Base-by-base conservation (phyloP, 2,888 invertebrate species). In the Diadromus collaris region DNA sequence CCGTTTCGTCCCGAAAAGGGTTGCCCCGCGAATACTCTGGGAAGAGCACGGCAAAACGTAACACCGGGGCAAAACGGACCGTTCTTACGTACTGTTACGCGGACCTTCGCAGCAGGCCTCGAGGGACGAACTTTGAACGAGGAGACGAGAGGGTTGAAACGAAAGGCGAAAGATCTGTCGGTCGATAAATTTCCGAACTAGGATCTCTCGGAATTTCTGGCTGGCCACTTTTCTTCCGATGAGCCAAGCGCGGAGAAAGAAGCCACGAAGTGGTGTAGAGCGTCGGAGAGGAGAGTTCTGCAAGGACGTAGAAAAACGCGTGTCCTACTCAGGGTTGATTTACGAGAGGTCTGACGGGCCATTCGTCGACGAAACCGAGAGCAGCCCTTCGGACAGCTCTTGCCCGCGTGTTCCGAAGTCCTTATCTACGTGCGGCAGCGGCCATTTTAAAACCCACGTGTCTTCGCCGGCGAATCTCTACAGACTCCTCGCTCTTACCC, bases 331-430 rank as follows among this genome's bases (percentile, higher is more conserved):
- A 84, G 84, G 83, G 83, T 87, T 90, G 90, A 90, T 90, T 90
- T 90, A 90, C 89, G 90, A 88, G 87, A 88, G 85, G 87, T 87
- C 84, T 90, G 90, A 90, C 90, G 89, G 89, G 90, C 88, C 89
- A 90, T 90, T 90, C 90, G 90, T 90, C 90, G 88, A 79, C 80
- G 79, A 41, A 65, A 64, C 83, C 81, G 81, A 83, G 82, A 58
- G 60, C 70, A 81, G 78, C 86, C 86, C 88, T 83, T 87, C 83
- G 88, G 88, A 88, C 85, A 85, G 76, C 82, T 79, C 83, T 76
- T 70, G 80, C 41, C 69, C 69, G 56, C 74, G 71, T 74, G 69
- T 69, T 60, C 61, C 48, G 78, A 78, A 56, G 75, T 82, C 80
- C 86, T 88, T 88, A 88, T 88, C 88, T 85, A 84, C 73, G 77